phyloP scores from a whole-genome alignment of 2,888 invertebrate species.

The Hemaris fuciformis region DNA sequence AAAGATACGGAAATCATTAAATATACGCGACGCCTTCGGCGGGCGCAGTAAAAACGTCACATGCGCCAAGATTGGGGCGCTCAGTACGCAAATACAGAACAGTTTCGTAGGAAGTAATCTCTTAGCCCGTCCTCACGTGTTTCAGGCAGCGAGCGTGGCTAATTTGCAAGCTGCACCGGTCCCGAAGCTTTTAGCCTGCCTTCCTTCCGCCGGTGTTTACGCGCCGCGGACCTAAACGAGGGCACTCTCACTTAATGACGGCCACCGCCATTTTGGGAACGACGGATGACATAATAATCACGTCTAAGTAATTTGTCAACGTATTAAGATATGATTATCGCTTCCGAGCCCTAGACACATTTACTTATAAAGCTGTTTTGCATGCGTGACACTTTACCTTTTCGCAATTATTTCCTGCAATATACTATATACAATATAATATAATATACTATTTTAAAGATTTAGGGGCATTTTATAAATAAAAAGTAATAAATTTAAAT shows the following conservation, averaged over 20 bases:
- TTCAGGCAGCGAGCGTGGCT: constrained; percentile 64
- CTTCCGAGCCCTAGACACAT: not conserved
- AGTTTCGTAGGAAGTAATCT: constrained; percentile 60
- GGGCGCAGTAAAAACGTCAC: constrained; percentile 26
- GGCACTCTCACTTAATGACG: constrained; percentile 73
- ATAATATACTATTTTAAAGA: no score
- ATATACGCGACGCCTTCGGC: constrained; percentile 15
- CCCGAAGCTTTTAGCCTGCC: constrained; percentile 67
- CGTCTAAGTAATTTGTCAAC: constrained; percentile 22
- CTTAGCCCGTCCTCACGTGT: constrained; percentile 62
- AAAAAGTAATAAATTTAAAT: no score
- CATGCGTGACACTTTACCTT: no score
- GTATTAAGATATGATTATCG: constrained; percentile 7
- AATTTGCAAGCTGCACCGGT: constrained; percentile 66
- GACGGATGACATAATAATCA: constrained; percentile 46
- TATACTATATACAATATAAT: no score
- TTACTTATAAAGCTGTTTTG: no score
- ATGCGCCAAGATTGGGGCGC: constrained; percentile 25
- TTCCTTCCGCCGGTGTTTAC: constrained; percentile 70
- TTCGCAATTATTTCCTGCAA: no score
- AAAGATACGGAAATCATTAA: constrained; percentile 19
- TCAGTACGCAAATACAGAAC: constrained; percentile 46
- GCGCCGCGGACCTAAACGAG: constrained; percentile 68
- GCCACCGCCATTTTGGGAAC: constrained; percentile 66
- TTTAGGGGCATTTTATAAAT: no score